A percentile compares a stretch with the other conserved stretches of the same genome.
Conservation (phyloP, 2,113 vertebrate genomes). For the Phylloscopus trochilus region DNA sequence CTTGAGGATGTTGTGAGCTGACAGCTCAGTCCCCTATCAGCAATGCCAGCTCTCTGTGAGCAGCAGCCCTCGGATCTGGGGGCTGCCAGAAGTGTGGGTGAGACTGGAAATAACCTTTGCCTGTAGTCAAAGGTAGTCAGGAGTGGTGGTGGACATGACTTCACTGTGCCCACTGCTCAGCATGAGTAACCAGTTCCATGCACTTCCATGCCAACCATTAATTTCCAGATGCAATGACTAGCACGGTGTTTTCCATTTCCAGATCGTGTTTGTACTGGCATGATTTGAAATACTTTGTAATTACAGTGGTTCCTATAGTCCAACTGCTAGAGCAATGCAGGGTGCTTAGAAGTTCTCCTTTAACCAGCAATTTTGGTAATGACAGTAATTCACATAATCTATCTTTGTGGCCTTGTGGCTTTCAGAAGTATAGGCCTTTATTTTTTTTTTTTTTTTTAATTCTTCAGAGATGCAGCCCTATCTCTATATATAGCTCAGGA, state of each 20-base stretch:
- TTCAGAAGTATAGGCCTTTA: conserved; percentile 61
- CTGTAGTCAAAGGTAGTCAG: not conserved
- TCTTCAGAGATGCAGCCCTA: not conserved
- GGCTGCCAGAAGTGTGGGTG: conserved; percentile 23
- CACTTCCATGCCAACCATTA: conserved; percentile 15
- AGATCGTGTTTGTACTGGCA: conserved; percentile 72
- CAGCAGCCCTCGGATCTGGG: not conserved
- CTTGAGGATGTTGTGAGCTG: not conserved
- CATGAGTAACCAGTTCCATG: conserved; percentile 52
- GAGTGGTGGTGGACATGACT: not conserved
- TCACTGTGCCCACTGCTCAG: not conserved
- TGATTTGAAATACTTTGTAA: conserved; percentile 69
- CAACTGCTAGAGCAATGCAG: not conserved
- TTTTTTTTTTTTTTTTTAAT: not conserved
- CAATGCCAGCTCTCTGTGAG: fast-evolving
- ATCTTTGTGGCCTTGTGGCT: conserved; percentile 71
- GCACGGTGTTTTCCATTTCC: conserved; percentile 42
- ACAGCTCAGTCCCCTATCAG: not conserved
- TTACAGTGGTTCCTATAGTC: conserved; percentile 63
- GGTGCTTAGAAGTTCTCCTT: conserved; percentile 34
- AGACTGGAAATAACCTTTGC: conserved; percentile 32
- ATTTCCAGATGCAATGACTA: conserved; percentile 31
- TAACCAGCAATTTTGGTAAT: conserved; percentile 76
- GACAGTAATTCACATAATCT: conserved; percentile 71
- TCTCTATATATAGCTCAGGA: conserved; percentile 31